Base-by-base conservation (phyloP, 2,888 invertebrate genomes). In the Polietes domitor region DNA sequence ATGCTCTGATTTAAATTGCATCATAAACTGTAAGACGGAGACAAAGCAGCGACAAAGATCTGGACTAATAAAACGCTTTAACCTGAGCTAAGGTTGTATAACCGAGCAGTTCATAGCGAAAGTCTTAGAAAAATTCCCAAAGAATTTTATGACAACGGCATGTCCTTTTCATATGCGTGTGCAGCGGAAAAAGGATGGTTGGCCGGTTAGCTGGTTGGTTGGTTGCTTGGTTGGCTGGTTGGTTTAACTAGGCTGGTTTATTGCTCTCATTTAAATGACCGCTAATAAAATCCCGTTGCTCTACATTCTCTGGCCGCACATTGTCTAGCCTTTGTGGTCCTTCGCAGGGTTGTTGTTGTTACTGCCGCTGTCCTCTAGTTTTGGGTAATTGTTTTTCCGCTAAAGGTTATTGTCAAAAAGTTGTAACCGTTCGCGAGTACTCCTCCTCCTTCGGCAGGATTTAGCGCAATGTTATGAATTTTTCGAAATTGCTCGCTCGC, bases 1-100 rank as follows among this genome's bases (percentile, higher is more conserved):
- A 79, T 81, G 84, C 84, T 81, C 84, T 81, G 55, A 81, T 84
- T 84, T 84, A 81, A 81, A 84, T 84, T 81, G 81, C 81, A 84
- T 84, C 84, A 84, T 84, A 84, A 84, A 84, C 72, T 70, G 75
- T 77, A 78, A 84, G 73, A 63, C 24, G 24, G 15, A n/a, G 26
- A 77, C 37, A 77, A 61, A 58, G 73, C 70, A 77, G 55, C 32
- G 10, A 2, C 37, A 10, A 19, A 5, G 17, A 43, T 24, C 21
- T 37, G 61, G 24, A 32, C 24, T 10, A 68, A 65, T 73, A 75
- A 73, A 76, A 78, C 75, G 72, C 81, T 84, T 24, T 43, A 70
- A 32, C 7, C 43, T 73, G 77, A 76, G 68, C 58, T 75, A 76
- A 76, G 65, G 43, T 81, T 80, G 72, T 61, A 68, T 81, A 84